Percentiles rank a stretch among this genome's conserved stretches.
Conservation (phyloP, 2,113 vertebrate species). For the Silurus glanis region DNA sequence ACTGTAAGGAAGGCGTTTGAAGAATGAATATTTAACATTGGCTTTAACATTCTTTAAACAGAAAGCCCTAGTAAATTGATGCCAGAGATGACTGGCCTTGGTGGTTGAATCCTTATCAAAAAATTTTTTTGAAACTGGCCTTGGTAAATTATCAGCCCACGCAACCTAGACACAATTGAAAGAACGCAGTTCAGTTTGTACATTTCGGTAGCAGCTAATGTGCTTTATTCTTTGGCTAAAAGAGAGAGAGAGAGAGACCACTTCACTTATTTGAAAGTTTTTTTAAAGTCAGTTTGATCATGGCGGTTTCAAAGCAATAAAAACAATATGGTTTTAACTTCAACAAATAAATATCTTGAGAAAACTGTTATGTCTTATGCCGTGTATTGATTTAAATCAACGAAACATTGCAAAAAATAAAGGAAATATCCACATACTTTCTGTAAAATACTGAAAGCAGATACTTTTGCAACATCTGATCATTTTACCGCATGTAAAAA, state of each 20-base stretch:
- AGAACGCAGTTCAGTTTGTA: slow-evolving; percentile 31
- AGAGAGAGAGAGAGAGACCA: neutral
- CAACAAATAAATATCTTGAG: neutral
- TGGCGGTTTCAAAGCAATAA: neutral
- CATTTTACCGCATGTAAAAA: neutral
- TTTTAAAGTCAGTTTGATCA: neutral
- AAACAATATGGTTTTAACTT: neutral
- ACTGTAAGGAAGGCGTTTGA: neutral
- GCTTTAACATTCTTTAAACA: slow-evolving; percentile 31
- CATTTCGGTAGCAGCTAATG: slow-evolving; percentile 35
- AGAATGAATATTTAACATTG: slow-evolving; percentile 20
- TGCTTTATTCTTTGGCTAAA: neutral
- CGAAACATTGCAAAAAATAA: neutral
- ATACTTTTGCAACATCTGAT: neutral
- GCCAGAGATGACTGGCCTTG: slow-evolving; percentile 59
- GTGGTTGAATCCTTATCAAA: slow-evolving; percentile 62
- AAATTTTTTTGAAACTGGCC: slow-evolving; percentile 58
- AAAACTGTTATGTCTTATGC: neutral
- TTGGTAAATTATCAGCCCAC: slow-evolving; percentile 72
- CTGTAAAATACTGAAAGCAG: neutral
- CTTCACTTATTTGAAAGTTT: too few species aligned
- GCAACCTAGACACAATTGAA: slow-evolving; percentile 60
- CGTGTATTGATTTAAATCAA: neutral
- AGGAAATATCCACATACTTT: neutral
- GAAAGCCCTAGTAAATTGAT: slow-evolving; percentile 10